Conservation (phyloP, 2,797 vertebrate genomes). For the Sebastes cheni region DNA sequence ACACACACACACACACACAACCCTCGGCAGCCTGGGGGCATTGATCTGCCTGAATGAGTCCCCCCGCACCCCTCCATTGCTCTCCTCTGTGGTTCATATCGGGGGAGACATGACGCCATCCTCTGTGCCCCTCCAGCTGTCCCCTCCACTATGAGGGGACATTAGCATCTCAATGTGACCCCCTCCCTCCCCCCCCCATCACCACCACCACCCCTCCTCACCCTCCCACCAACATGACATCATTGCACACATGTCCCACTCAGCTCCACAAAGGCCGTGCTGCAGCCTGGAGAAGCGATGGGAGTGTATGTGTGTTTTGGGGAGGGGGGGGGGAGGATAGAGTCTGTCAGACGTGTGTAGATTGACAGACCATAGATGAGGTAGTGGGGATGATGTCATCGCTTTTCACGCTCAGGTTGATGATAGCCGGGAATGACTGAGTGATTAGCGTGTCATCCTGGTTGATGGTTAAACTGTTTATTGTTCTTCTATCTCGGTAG, state of each 20-base stretch:
- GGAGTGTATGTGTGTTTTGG: conserved; percentile 19
- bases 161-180: conserved; percentile 80
- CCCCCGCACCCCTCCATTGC: conserved; percentile 44
- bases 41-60: conserved; percentile 75
- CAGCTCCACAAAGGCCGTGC: conserved; percentile 73
- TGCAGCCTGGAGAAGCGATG: conserved; percentile 57
- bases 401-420: conserved; percentile 39
- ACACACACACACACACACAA: conserved; percentile 14
- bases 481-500: conserved; percentile 46
- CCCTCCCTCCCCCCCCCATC: conserved; percentile 17
- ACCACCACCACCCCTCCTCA: conserved; percentile 5
- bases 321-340: neutral
- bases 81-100: conserved; percentile 68
- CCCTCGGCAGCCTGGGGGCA: conserved; percentile 48
- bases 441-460: conserved; percentile 28
- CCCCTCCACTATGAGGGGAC: conserved; percentile 69
- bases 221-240: conserved; percentile 76
- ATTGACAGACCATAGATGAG: conserved; percentile 61
- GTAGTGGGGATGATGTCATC: conserved; percentile 70
- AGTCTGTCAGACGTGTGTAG: conserved; percentile 58
- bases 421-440: conserved; percentile 26
- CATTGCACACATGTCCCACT: conserved; percentile 80
- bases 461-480: conserved; percentile 61
- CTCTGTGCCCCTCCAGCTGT: conserved; percentile 79
- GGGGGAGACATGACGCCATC: conserved; percentile 80